These are phyloP conservation scores for Hippocampus mohnikei DNA, from an alignment of 2,113 vertebrate species.

Conservation along the genomic window DNA sequence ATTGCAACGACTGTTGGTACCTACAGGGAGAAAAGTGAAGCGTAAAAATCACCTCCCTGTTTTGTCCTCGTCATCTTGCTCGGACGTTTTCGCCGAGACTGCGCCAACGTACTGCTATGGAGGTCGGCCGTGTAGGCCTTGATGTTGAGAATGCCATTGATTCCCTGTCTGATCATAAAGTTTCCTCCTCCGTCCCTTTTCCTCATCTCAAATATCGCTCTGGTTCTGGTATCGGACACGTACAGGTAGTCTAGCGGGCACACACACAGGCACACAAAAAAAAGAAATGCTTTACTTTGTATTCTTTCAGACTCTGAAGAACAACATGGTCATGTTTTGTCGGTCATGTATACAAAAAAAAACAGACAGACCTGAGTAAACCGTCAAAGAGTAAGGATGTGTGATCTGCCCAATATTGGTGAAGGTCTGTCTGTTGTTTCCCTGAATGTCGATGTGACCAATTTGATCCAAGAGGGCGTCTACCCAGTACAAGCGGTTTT, in stretches of 20 bases:
- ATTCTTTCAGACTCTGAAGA: not conserved
- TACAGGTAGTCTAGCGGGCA: conserved; percentile 59
- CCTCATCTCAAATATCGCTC: conserved; percentile 57
- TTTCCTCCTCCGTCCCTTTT: conserved; percentile 66
- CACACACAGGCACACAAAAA: not conserved
- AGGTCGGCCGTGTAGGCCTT: conserved; percentile 65
- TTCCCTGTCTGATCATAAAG: conserved; percentile 60
- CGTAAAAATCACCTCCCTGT: not conserved
- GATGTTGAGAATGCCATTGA: conserved; percentile 55
- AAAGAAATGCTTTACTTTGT: not conserved
- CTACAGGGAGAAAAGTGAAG: not conserved
- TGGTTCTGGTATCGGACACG: conserved; percentile 63
- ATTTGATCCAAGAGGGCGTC: conserved; percentile 62
- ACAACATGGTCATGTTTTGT: not conserved
- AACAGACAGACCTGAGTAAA: conserved; percentile 54
- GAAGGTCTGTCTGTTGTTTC: conserved; percentile 59
- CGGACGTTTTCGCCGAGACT: not conserved
- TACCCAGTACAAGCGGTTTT: conserved; percentile 68
- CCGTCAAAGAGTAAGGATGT: conserved; percentile 61
- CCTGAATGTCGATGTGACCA: conserved; percentile 51
- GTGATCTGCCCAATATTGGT: conserved; percentile 67
- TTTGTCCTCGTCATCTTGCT: not conserved
- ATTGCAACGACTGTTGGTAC: conserved; percentile 52
- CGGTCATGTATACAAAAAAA: not conserved
- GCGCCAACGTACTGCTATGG: conserved; percentile 56